A percentile compares a stretch with the other conserved stretches of the same genome.
Conservation (phyloP, 2,888 invertebrate species). For the Chloroclystis v-ata region DNA sequence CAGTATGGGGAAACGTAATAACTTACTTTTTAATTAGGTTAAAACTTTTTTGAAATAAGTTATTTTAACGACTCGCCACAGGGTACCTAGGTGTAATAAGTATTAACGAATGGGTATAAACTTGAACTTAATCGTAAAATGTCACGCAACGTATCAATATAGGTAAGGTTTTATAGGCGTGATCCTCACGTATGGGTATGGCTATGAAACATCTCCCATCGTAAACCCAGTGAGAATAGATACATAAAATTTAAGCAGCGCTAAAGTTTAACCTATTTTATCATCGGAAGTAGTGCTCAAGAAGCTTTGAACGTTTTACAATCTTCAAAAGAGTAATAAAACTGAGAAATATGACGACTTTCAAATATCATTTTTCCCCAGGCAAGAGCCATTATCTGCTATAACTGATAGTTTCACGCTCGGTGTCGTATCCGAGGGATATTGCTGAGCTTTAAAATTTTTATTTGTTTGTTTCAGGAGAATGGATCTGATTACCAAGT, state of each 20-base stretch:
- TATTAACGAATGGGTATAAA: conserved; percentile 30
- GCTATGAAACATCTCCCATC: conserved; percentile 14
- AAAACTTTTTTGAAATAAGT: conserved; percentile 39
- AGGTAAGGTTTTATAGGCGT: too few species aligned
- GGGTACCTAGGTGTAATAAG: conserved; percentile 23
- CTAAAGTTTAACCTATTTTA: conserved; percentile 16
- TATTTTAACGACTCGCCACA: conserved; percentile 20
- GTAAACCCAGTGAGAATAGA: conserved; percentile 5
- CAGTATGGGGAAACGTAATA: conserved; percentile 30
- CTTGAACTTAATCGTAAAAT: conserved; percentile 25
- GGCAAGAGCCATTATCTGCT: conserved; percentile 19
- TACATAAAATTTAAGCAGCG: conserved; percentile 10
- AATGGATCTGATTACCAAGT: conserved; percentile 63
- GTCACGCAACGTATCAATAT: conserved; percentile 19
- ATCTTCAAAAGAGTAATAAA: conserved; percentile 27
- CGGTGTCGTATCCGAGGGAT: conserved; percentile 11
- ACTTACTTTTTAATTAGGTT: conserved; percentile 41
- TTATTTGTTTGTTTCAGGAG: conserved; percentile 32
- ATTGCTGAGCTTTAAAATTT: conserved; percentile 1
- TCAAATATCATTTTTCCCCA: conserved; percentile 23
- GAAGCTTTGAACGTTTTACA: conserved; percentile 22
- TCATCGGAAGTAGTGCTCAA: conserved; percentile 16
- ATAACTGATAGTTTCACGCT: conserved; percentile 24
- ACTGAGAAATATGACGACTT: conserved; percentile 27
- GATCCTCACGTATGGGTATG: too few species aligned